phyloP scores from a whole-genome alignment of 2,888 invertebrate genomes.

The Chrysodeixis includens region DNA sequence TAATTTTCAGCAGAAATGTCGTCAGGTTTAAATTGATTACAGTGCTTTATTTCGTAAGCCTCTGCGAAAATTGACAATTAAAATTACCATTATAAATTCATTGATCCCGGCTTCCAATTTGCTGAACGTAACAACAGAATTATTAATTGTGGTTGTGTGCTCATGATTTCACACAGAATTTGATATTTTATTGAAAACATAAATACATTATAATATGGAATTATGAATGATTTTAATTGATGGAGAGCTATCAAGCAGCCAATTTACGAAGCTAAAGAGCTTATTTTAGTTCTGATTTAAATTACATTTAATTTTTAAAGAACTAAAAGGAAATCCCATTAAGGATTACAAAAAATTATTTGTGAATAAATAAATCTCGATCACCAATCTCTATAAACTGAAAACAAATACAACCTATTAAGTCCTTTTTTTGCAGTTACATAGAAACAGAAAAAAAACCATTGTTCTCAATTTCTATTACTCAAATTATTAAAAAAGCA shows the following conservation, averaged over 20 bases:
- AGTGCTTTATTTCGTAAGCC: slow-evolving; percentile 24
- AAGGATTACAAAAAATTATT: too few species aligned
- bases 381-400: too few species aligned
- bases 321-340: too few species aligned
- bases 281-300: too few species aligned
- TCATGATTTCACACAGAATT: slow-evolving; percentile 5
- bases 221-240: slow-evolving; percentile 1
- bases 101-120: slow-evolving; percentile 40
- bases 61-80: slow-evolving; percentile 35
- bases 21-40: slow-evolving; percentile 38
- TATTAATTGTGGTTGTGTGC: slow-evolving; percentile 19
- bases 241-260: not conserved
- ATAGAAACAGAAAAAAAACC: too few species aligned
- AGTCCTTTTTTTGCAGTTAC: too few species aligned
- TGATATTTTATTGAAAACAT: slow-evolving; percentile 8
- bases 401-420: too few species aligned
- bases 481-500: not conserved
- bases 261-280: not conserved
- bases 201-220: slow-evolving; percentile 2
- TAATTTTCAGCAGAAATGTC: slow-evolving; percentile 39
- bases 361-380: too few species aligned
- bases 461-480: too few species aligned
- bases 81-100: slow-evolving; percentile 51
- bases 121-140: slow-evolving; percentile 18
- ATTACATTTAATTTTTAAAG: too few species aligned